phyloP scores from a whole-genome alignment of 1,140 invertebrate genomes.

The Brachionus rubens region DNA sequence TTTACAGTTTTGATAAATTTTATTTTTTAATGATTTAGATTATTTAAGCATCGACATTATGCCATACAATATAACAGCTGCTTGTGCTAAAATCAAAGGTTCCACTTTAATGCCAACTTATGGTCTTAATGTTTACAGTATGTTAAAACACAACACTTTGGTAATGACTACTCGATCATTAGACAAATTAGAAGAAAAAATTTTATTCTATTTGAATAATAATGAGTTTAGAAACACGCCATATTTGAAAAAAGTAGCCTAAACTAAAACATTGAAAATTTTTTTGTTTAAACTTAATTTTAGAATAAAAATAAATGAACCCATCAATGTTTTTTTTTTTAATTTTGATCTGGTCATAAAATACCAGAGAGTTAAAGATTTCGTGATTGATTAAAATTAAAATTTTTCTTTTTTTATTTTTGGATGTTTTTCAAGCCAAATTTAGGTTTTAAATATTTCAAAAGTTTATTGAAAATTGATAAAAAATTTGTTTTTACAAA shows the following conservation, averaged over 20 bases:
- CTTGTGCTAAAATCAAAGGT: constrained; percentile 71
- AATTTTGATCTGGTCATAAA: not conserved
- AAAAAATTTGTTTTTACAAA: not conserved
- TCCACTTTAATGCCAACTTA: constrained; percentile 93
- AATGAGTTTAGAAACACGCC: constrained; percentile 31
- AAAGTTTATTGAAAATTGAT: not conserved
- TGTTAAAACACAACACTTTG: constrained; percentile 45
- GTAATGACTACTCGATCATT: constrained; percentile 40
- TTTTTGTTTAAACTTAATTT: not conserved
- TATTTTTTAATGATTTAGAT: constrained; percentile 58
- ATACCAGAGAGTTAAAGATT: not conserved
- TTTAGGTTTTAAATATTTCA: not conserved
- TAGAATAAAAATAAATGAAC: not conserved
- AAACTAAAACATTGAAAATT: not conserved
- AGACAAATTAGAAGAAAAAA: constrained; percentile 33
- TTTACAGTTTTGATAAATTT: constrained; percentile 62
- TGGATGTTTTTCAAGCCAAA: not conserved
- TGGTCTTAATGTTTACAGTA: constrained; percentile 57
- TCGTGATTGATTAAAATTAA: not conserved
- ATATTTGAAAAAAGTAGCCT: constrained; percentile 33
- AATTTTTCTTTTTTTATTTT: not conserved
- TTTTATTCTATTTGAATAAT: constrained; percentile 25
- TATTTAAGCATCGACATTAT: constrained; percentile 68
- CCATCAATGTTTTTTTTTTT: not conserved
- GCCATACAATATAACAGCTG: constrained; percentile 77